phyloP scores from a whole-genome alignment of 1,140 invertebrate species.

The Batillaria attramentaria region DNA sequence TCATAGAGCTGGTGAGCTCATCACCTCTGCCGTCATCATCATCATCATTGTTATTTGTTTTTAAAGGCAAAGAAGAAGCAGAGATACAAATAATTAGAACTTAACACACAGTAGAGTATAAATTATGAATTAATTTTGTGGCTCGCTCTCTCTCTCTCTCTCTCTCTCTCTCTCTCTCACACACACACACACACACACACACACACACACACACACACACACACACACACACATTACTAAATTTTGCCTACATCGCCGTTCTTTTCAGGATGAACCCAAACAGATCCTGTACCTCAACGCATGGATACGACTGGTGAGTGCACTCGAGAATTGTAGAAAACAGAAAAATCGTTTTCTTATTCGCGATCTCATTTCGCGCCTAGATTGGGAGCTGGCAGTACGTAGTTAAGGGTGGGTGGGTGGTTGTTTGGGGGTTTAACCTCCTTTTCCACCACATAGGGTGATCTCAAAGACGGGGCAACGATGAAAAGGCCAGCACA shows the following conservation, averaged over 20 bases:
- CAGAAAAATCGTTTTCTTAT: too few species aligned
- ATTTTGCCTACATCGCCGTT: background rate
- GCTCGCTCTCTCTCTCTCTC: background rate
- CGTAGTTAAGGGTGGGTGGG: too few species aligned
- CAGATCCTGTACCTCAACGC: constrained; percentile 46
- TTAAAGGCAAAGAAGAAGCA: background rate
- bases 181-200: constrained; percentile 11
- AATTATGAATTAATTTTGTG: too few species aligned
- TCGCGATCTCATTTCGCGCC: too few species aligned
- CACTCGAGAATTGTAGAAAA: too few species aligned
- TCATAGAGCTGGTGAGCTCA: constrained; percentile 32
- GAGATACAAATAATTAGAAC: background rate
- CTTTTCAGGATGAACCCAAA: constrained; percentile 53
- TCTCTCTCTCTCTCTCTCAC: background rate
- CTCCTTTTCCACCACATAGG: too few species aligned
- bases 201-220: background rate
- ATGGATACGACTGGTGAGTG: constrained; percentile 52
- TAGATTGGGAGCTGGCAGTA: too few species aligned
- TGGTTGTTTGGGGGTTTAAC: too few species aligned
- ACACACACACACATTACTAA: constrained; percentile 5
- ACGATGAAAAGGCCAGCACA: too few species aligned
- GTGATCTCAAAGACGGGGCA: too few species aligned
- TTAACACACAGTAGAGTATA: background rate
- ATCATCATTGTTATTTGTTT: background rate
- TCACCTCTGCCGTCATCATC: too few species aligned